phyloP scores from a whole-genome alignment of 2,113 vertebrate genomes.

The Rhea americana region DNA sequence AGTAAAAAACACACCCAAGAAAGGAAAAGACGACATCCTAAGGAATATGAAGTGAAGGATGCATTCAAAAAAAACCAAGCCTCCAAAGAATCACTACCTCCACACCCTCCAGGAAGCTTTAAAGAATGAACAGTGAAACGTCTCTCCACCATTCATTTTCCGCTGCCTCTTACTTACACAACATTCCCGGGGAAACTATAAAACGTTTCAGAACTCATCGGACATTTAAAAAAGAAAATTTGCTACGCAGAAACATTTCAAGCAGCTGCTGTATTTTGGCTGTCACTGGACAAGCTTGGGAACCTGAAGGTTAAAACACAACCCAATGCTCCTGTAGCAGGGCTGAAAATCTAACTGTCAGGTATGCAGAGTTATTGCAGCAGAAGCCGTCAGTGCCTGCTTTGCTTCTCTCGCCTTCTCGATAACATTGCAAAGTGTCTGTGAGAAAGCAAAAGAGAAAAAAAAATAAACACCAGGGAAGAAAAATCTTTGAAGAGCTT shows the following conservation, averaged over 20 bases:
- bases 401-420: constrained; percentile 5
- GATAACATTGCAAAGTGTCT: not conserved
- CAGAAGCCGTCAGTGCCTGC: constrained; percentile 2
- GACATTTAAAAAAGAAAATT: not conserved
- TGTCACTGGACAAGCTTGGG: not conserved
- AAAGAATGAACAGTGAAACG: not conserved
- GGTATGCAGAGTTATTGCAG: not conserved
- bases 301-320: constrained; percentile 25
- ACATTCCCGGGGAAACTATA: not conserved
- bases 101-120: not conserved
- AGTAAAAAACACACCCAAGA: not conserved
- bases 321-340: not conserved
- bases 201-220: not conserved
- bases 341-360: not conserved
- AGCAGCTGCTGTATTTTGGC: not conserved
- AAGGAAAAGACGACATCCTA: not conserved
- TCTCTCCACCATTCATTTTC: not conserved
- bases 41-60: not conserved
- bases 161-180: not conserved
- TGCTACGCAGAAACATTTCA: not conserved
- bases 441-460: not conserved
- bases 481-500: not conserved
- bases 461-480: not conserved
- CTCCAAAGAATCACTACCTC: constrained; percentile 4
- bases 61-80: not conserved